Conservation (phyloP, 2,888 invertebrate species). For the Polymixis flavicincta region DNA sequence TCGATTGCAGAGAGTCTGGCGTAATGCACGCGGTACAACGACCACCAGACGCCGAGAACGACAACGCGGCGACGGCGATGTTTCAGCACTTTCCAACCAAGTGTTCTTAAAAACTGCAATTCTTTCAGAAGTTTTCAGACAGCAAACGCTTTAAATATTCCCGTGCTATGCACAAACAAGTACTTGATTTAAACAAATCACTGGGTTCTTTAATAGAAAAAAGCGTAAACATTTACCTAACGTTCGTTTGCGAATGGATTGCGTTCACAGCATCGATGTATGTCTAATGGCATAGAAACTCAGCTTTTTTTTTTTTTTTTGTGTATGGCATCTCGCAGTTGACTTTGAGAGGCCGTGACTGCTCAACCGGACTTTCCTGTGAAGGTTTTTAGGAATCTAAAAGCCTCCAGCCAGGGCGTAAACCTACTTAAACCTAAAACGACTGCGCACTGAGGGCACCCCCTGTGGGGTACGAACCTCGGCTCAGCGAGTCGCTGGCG, state of each 20-base stretch:
- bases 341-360: too few relatives aligned
- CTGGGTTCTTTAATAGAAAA: constrained; percentile 33
- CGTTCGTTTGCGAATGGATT: constrained; percentile 34
- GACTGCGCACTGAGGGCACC: too few relatives aligned
- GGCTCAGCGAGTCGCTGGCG: too few relatives aligned
- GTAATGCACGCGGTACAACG: constrained; percentile 24
- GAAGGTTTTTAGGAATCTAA: too few relatives aligned
- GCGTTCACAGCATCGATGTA: constrained; percentile 31
- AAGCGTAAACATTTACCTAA: constrained; percentile 47
- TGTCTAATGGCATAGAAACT: constrained; percentile 45
- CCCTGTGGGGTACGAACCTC: too few relatives aligned
- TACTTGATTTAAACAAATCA: constrained; percentile 29
- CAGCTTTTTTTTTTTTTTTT: too few relatives aligned
- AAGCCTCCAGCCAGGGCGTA: too few relatives aligned
- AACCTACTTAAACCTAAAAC: too few relatives aligned
- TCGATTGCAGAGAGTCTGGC: constrained; percentile 29
- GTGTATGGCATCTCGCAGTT: too few relatives aligned
- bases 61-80: background rate
- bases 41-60: constrained; percentile 1
- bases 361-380: too few relatives aligned
- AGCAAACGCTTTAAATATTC: constrained; percentile 9
- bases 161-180: constrained; percentile 22
- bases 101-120: constrained; percentile 27
- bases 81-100: constrained; percentile 25
- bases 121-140: constrained; percentile 47